Conservation (phyloP, 2,888 invertebrate genomes). For the Eupithecia inturbata region DNA sequence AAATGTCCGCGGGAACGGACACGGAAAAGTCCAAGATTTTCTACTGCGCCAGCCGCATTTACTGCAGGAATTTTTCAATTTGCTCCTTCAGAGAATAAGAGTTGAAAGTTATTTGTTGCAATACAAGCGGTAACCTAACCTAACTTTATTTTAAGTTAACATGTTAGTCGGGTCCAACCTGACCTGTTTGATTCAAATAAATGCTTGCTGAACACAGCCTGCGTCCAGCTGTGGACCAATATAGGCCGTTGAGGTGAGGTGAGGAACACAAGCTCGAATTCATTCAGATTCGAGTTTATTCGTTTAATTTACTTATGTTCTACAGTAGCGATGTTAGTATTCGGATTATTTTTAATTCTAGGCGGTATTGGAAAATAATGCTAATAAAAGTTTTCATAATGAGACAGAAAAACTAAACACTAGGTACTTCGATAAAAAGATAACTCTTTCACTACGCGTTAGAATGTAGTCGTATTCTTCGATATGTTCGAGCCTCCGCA, state of each 20-base stretch:
- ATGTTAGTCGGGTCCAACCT: constrained; percentile 34
- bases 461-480: neutral
- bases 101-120: constrained; percentile 58
- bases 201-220: neutral
- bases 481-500: too few relatives aligned
- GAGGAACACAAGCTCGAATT: neutral
- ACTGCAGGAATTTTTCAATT: constrained; percentile 69
- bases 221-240: too few relatives aligned
- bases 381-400: neutral
- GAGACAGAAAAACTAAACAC: neutral
- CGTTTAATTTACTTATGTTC: neutral
- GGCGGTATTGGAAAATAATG: neutral
- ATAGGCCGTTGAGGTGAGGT: too few relatives aligned
- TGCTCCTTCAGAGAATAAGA: constrained; percentile 62
- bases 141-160: constrained; percentile 43
- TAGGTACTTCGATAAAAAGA: neutral
- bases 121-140: constrained; percentile 44
- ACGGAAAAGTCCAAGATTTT: constrained; percentile 50
- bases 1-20: constrained; percentile 47
- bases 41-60: constrained; percentile 53
- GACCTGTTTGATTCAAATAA: constrained; percentile 21
- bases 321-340: neutral
- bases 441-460: neutral
- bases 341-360: neutral
- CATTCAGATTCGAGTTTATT: neutral